Conservation (phyloP, 2,113 vertebrate genomes). For the Xiphias gladius region DNA sequence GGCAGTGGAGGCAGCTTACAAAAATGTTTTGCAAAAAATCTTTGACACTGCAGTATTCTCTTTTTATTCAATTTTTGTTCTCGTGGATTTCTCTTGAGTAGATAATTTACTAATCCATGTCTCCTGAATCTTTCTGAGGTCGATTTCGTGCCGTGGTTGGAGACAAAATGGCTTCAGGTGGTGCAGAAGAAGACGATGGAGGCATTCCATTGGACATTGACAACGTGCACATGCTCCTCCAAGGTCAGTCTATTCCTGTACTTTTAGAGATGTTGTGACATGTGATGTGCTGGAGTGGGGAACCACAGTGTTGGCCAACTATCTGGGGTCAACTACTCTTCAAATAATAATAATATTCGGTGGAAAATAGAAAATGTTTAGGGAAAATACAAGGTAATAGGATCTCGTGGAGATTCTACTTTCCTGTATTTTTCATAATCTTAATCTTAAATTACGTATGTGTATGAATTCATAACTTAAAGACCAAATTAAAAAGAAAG, state of each 20-base stretch:
- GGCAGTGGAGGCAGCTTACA: not conserved
- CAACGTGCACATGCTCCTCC: slow-evolving; percentile 79
- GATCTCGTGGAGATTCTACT: not conserved
- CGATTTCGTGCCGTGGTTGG: not conserved
- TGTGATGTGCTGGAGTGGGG: slow-evolving; percentile 6
- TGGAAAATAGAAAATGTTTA: too few species aligned
- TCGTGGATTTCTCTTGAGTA: not conserved
- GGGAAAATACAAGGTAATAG: not conserved
- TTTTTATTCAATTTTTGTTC: not conserved
- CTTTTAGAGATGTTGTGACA: slow-evolving; percentile 27
- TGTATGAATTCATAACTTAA: too few species aligned
- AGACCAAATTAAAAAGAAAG: too few species aligned
- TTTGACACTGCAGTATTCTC: not conserved
- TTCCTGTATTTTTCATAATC: too few species aligned
- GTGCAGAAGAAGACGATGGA: slow-evolving; percentile 57
- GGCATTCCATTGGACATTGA: slow-evolving; percentile 77
- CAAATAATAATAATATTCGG: not conserved
- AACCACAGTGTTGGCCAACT: not conserved
- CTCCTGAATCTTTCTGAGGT: slow-evolving; percentile 9
- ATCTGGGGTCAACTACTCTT: not conserved
- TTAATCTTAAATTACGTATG: too few species aligned
- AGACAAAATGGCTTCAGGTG: slow-evolving; percentile 76
- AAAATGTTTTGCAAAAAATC: not conserved
- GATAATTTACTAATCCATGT: not conserved
- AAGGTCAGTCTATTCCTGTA: slow-evolving; percentile 77